Evolutionary conservation across 1,140 invertebrate species (phyloP), one percentile per base, ranked within the genome.

Genomic region (Spodoptera litura): DNA sequence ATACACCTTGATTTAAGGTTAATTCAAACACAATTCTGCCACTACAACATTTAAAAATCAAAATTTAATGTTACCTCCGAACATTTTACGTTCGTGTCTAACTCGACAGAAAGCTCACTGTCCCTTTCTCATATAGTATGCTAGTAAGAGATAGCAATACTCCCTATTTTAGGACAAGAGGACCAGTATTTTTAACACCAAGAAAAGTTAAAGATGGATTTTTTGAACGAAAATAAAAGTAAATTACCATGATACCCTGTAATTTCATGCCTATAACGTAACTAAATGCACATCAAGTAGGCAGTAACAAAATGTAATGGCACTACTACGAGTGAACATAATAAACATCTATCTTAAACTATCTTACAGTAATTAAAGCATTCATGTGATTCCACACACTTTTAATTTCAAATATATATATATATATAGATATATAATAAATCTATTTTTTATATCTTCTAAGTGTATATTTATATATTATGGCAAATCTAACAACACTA

Each of bases 311-410:
- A 66, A 77, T 4, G 25, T 12, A 77, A 68, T 13, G 62, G 62
- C 61, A 77, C 61, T 77, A 77, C 62, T 77, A 52, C 3, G 61
- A 77, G 52, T 66, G 51, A 66, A 77, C 38, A 44, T n/a, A 78
- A 62, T 13, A 71, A 68, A 68, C 55, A 12, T 27, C 62, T 85
- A 78, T 84, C 88, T 91, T 91, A 91, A 78, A 85, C 89, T 93
- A 92, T 91, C 91, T 93, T 93, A 93, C 73, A 88, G 85, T 93
- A 92, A 89, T 93, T 93, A 93, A 93, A 93, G 91, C 91, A 88
- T 91, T 83, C 88, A 87, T 89, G 88, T 91, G 87, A 86, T 85
- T 68, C 44, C 38, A 78, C 85, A 88, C 89, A 92, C 85, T 89
- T 84, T 87, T 81, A 73, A 80, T 82, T 84, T 84, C 77, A 86